Evolutionary conservation across 2,113 vertebrate genomes (phyloP), one percentile per base, ranked within the genome.

Genomic region (Trogon melanurus): DNA sequence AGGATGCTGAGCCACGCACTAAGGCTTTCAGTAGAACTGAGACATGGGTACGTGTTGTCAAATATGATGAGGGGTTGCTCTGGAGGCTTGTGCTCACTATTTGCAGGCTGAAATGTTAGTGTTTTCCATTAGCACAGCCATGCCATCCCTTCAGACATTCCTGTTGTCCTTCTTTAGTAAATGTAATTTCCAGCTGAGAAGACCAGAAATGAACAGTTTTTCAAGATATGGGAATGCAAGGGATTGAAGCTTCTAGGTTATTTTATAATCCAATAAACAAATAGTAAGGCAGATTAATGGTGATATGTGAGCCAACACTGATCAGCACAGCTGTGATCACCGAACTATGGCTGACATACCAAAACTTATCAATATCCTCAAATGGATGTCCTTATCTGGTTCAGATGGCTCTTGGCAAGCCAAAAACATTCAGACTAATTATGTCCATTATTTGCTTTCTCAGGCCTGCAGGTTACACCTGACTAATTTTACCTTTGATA

Each of bases 301-400:
- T 36, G 30, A 75, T 79, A 5, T 54, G 17, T 26, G 38, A 87
- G 29, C 25, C 76, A 81, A 71, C 17, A 64, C 0, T 3, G 26
- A 67, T 47, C 27, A 72, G 38, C 21, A 62, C 5, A 13, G 1
- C 14, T 83, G 27, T 44, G 57, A 47, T 69, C 74, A 65, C 30
- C 2, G 0, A 22, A 23, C 15, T 54, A 16, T 57, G 45, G 23
- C 41, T 72, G n/a, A 82, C n/a, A 22, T 0, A 3, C 7, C 36
- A 72, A 47, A 91, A 53, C 12, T 61, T 79, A 71, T 11, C 45
- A 38, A 21, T 44, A 7, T 60, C 34, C 30, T 85, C 38, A 79
- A 79, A 85, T 3, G 18, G 29, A 36, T 64, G 17, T 60, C 47
- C 25, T 91, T 67, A 5, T 36, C 51, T 36, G 9, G 11, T 60